Conservation (phyloP, 2,888 invertebrate species). For the Metalampra italica region DNA sequence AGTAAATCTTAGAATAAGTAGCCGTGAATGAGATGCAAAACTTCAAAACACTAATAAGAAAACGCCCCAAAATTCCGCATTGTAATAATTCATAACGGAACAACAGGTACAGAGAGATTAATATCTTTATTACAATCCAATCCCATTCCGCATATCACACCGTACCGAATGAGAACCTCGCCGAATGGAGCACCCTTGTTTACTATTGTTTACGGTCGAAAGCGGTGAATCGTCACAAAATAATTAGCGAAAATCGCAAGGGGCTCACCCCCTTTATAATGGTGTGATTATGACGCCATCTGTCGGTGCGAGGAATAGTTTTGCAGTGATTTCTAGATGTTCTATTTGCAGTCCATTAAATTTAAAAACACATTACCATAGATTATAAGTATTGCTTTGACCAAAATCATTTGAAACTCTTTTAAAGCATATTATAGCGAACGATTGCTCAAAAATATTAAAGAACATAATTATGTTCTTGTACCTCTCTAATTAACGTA, state of each 20-base stretch:
- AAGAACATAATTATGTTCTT: too few species aligned
- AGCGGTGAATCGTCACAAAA: conserved; percentile 45
- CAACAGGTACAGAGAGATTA: conserved; percentile 6
- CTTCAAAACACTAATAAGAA: background rate
- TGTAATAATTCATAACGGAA: conserved; percentile 9
- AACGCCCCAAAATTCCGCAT: background rate
- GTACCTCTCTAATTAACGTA: too few species aligned
- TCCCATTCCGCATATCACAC: conserved; percentile 9
- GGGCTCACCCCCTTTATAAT: conserved; percentile 12
- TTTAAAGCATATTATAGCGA: too few species aligned
- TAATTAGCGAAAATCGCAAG: conserved; percentile 42
- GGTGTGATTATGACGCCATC: conserved; percentile 12
- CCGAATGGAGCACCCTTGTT: conserved; percentile 9
- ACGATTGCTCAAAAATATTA: too few species aligned
- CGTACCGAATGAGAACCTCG: conserved; percentile 6
- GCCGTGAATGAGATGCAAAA: background rate
- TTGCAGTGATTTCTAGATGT: background rate
- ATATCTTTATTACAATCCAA: conserved; percentile 11
- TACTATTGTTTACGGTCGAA: conserved; percentile 43
- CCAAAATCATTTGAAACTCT: too few species aligned
- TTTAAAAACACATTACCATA: too few species aligned
- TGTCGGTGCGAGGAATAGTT: conserved; percentile 1
- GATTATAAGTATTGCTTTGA: too few species aligned
- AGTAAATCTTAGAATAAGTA: too few species aligned
- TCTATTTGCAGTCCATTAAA: background rate